These are phyloP conservation scores for Dasyprocta punctata DNA, from an alignment of 2,113 vertebrate genomes.

Conservation along the genomic window DNA sequence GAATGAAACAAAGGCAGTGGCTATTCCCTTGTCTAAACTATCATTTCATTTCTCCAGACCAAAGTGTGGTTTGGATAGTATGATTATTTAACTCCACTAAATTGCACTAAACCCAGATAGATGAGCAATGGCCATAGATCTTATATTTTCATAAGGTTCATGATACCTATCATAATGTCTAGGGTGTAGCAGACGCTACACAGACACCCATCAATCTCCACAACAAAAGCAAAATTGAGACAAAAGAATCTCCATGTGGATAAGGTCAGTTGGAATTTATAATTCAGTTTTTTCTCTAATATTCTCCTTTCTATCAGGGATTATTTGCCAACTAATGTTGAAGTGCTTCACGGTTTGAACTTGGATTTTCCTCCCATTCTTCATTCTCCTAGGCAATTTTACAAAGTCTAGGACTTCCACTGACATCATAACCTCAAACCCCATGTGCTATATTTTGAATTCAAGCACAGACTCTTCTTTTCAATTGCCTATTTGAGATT, in stretches of 20 bases:
- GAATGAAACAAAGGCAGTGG: background rate
- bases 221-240: background rate
- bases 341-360: background rate
- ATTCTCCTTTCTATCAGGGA: background rate
- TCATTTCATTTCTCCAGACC: background rate
- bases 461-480: background rate
- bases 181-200: background rate
- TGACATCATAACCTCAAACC: background rate
- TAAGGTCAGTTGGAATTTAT: background rate
- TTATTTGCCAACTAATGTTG: background rate
- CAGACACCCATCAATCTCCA: background rate
- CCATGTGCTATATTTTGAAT: background rate
- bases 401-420: background rate
- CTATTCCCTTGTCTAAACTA: background rate
- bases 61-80: background rate
- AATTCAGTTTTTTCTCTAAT: background rate
- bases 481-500: background rate
- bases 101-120: background rate
- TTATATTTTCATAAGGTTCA: background rate
- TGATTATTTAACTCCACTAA: background rate
- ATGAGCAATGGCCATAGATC: background rate
- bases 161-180: fast-evolving
- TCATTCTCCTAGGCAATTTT: background rate
- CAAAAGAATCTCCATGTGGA: background rate
- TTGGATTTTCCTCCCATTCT: background rate